Evolutionary conservation across 2,113 vertebrate genomes (phyloP), one percentile per base, ranked within the genome.

Genomic region (Crotalus helleri): DNA sequence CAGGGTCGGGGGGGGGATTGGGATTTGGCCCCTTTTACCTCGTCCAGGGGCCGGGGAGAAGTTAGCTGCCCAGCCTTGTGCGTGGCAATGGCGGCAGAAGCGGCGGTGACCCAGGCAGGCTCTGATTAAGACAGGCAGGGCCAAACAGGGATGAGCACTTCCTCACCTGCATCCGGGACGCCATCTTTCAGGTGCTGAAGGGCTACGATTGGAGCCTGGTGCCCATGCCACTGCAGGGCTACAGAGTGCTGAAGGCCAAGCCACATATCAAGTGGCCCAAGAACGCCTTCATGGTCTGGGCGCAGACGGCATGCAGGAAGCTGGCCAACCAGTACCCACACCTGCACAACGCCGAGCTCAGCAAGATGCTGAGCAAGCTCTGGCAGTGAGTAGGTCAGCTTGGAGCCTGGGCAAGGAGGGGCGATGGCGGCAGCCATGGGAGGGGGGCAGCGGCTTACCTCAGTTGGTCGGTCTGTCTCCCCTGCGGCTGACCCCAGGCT

Each of bases 151-250:
- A 99, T 92, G 98, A 99, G 91, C 98, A 99, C n/a, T 99, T 99
- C 96, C 99, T 99, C 2, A 98, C 99, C 87, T 99, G 99, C 97
- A 99, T 99, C 96, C 98, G 99, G 90, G 99, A 99, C 94, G 99
- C 99, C 0, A 99, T 99, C 94, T 99, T 99, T 92, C 99, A 99
- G 98, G 99, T 99, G 95, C 98, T 99, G 44, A 99, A 99, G 95
- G 99, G 99, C 87, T 99, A 99, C 95, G 99, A 99, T 97, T 99
- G 99, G 99, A 99, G 99, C 94, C 94, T 99, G 96, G 99, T 99
- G 92, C 99, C 99, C 6, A 99, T 99, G 99, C 99, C 99, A 0
- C 98, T 98, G 90, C 98, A 99, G 5, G 99, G 98, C 46, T 98
- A 98, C 93, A 98, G 98, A 12, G 97, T 98, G 5, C 97, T 99